A percentile compares a stretch with the other conserved stretches of the same genome.
These are phyloP conservation scores for Cryptoleucopteryx plumbea DNA, from an alignment of 2,113 vertebrate species.

Conservation along the genomic window DNA sequence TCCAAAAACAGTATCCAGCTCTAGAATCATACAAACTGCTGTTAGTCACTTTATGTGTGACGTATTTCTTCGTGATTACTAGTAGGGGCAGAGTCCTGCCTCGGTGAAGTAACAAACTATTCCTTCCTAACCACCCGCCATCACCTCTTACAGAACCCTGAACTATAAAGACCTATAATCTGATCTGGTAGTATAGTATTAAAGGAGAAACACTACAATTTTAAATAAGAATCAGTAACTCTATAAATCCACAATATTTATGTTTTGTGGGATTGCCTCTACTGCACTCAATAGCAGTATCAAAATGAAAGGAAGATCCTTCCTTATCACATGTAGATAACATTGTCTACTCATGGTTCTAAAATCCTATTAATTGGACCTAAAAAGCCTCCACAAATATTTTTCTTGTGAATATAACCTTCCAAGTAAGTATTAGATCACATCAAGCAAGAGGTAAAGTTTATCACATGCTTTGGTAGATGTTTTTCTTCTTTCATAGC, in stretches of 20 bases:
- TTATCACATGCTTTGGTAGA: not conserved
- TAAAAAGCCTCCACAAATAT: not conserved
- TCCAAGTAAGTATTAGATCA: not conserved
- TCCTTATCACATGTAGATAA: not conserved
- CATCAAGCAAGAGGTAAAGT: not conserved
- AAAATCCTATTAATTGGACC: not conserved
- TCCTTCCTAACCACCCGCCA: not conserved
- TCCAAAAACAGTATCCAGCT: not conserved
- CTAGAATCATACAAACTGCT: not conserved
- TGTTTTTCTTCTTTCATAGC: not conserved
- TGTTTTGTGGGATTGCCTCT: not conserved
- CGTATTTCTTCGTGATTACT: not conserved
- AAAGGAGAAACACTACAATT: not conserved
- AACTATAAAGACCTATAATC: not conserved
- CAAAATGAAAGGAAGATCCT: not conserved
- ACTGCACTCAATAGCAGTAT: not conserved
- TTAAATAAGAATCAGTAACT: not conserved
- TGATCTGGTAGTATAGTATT: not conserved
- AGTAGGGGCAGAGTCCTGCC: not conserved
- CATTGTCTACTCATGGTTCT: not conserved
- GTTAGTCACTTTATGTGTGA: not conserved
- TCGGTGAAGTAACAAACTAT: not conserved
- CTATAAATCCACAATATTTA: not conserved
- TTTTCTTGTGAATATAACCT: not conserved
- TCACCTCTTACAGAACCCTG: not conserved